Conservation (phyloP, 2,888 invertebrate genomes). For the Drosophila flavopinicola region DNA sequence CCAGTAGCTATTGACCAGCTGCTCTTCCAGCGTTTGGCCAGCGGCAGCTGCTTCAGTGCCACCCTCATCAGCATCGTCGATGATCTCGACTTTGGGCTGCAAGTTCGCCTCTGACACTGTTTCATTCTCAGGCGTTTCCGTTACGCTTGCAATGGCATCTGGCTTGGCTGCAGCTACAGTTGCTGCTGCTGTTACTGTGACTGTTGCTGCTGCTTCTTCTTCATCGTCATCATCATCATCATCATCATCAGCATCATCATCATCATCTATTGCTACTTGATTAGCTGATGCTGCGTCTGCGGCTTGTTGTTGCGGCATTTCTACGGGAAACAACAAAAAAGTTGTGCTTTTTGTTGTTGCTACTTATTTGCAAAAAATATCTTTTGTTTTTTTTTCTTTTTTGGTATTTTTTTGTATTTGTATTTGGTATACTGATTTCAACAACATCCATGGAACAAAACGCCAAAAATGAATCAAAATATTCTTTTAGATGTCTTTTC, state of each 20-base stretch:
- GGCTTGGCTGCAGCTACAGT: too few relatives aligned
- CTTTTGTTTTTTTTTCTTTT: slow-evolving; percentile 14
- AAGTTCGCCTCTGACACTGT: slow-evolving; percentile 20
- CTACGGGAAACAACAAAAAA: slow-evolving; percentile 75
- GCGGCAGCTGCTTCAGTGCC: slow-evolving; percentile 1
- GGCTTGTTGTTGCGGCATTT: slow-evolving; percentile 47
- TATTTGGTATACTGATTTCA: slow-evolving; percentile 56
- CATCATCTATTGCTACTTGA: slow-evolving; percentile 22
- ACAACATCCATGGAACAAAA: slow-evolving; percentile 79
- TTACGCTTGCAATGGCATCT: slow-evolving; percentile 13
- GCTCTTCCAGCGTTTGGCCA: slow-evolving; percentile 88
- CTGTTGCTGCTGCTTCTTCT: neutral
- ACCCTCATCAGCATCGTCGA: slow-evolving; percentile 36
- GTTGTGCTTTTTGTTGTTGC: slow-evolving; percentile 68
- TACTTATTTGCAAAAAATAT: slow-evolving; percentile 50
- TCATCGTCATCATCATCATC: slow-evolving; percentile 19
- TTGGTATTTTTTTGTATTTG: slow-evolving; percentile 36
- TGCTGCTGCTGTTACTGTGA: neutral
- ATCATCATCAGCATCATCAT: slow-evolving; percentile 1
- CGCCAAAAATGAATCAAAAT: slow-evolving; percentile 77
- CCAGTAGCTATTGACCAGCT: slow-evolving; percentile 91
- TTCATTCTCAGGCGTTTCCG: slow-evolving; percentile 32
- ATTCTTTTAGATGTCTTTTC: slow-evolving; percentile 45
- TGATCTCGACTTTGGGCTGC: slow-evolving; percentile 51
- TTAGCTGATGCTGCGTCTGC: slow-evolving; percentile 57